A percentile compares a stretch with the other conserved stretches of the same genome.
These are phyloP conservation scores for Pseudorhombus dupliciocellatus DNA, from an alignment of 2,113 vertebrate genomes.

Conservation along the genomic window DNA sequence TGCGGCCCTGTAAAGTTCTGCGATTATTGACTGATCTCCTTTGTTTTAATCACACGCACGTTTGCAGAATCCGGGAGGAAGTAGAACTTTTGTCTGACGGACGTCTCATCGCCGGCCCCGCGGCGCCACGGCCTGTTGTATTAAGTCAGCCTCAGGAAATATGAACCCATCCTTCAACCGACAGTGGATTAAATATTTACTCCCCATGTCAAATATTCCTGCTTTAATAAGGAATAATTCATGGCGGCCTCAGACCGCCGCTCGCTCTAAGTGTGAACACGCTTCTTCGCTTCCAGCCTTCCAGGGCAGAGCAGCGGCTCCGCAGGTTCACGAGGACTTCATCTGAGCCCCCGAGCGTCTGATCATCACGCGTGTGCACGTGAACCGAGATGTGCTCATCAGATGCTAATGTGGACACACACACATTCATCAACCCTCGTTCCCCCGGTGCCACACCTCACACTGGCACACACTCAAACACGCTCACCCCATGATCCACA, in stretches of 20 bases:
- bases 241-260: too few relatives aligned
- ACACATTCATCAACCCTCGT: conserved; percentile 61
- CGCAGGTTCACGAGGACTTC: neutral
- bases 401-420: conserved; percentile 58
- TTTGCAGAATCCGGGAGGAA: too few relatives aligned
- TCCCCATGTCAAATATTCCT: conserved; percentile 11
- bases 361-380: neutral
- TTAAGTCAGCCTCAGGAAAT: too few relatives aligned
- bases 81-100: too few relatives aligned
- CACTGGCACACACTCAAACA: conserved; percentile 63
- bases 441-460: conserved; percentile 72
- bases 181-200: neutral
- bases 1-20: neutral
- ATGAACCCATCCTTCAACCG: neutral
- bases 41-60: too few relatives aligned
- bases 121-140: too few relatives aligned
- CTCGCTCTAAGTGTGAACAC: too few relatives aligned
- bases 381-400: conserved; percentile 21
- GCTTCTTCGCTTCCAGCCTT: too few relatives aligned
- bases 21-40: neutral
- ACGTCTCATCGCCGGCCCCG: too few relatives aligned
- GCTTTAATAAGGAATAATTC: conserved; percentile 4
- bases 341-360: neutral
- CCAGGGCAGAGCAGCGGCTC: neutral
- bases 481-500: conserved; percentile 63